Evolutionary conservation across 2,797 vertebrate species (phyloP), one percentile per base, ranked within the genome.

Genomic region (Sebastes steindachneri): DNA sequence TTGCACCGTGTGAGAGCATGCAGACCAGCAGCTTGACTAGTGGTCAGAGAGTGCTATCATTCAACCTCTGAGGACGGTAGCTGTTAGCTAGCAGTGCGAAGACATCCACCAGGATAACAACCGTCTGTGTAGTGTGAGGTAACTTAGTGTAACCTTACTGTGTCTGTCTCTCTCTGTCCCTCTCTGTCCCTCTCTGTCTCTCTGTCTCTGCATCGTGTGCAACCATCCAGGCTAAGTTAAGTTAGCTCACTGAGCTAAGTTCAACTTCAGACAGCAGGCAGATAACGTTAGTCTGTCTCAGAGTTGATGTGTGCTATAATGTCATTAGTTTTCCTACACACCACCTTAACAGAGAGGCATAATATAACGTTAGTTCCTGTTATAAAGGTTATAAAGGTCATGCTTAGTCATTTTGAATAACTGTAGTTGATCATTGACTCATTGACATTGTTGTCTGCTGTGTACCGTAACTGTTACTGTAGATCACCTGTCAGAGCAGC

Each of bases 81-180:
- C 19, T 14, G 11, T 10, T 2, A 70, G 65, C 51, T 28, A 26
- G 10, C 25, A 10, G 5, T 23, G 37, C 2, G n/a, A 60, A 55
- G 12, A 17, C 2, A 9, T 74, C 55, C 31, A 64, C 10, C 19
- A 64, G 60, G 41, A 76, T 0, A 59, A 21, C 53, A 55, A 5
- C 17, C 21, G 7, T 29, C 53, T 2, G 33, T 28, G 26, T 41
- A 65, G 14, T 21, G 7, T 60, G 86, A 83, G 88, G 79, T 84
- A 80, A 48, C 45, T 19, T 45, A 45, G 15, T 15, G 11, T 73
- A 7, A n/a, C 35, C 1, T 41, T 4, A 5, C 26, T 15, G 7
- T 23, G 23, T 23, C 23, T 28, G 5, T 28, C 5, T 26, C 3
- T 26, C 25, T 26, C 26, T 26, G 26, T 26, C 25, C 25, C 17